Percentiles rank a stretch among this genome's conserved stretches.
Conservation (phyloP, 2,797 vertebrate species). For the Gallinago stenura region DNA sequence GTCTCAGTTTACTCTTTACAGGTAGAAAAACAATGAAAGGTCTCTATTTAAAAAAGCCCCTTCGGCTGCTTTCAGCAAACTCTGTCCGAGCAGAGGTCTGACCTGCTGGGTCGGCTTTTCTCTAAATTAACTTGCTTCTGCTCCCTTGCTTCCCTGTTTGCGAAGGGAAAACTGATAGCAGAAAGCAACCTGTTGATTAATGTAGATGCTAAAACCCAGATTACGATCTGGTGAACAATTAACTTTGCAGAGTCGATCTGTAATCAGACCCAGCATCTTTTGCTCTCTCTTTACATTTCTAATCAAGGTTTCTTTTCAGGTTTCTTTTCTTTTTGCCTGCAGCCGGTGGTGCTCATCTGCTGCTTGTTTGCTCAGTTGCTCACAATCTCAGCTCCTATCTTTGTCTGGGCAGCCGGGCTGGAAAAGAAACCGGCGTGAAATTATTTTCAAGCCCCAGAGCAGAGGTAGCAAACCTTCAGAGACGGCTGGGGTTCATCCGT, state of each 20-base stretch:
- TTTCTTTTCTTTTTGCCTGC: neutral
- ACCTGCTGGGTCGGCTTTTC: neutral
- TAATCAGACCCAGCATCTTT: constrained; percentile 40
- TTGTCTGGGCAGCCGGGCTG: neutral
- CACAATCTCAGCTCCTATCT: neutral
- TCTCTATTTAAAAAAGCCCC: neutral
- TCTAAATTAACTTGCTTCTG: neutral
- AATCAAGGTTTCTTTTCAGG: neutral
- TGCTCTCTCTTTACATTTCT: neutral
- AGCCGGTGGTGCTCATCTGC: neutral
- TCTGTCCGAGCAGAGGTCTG: neutral
- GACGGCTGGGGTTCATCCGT: neutral
- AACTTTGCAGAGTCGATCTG: neutral
- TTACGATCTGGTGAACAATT: constrained; percentile 53
- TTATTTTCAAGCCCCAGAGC: neutral
- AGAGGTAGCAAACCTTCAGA: neutral
- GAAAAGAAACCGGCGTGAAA: neutral
- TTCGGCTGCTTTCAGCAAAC: neutral
- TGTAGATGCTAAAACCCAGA: neutral
- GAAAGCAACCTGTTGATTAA: constrained; percentile 7
- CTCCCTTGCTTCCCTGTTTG: neutral
- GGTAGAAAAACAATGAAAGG: neutral
- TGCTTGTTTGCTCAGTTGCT: neutral
- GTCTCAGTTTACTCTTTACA: neutral
- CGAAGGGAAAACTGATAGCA: neutral